Conservation (phyloP, 2,797 vertebrate species). For the Cyclura pinguis region DNA sequence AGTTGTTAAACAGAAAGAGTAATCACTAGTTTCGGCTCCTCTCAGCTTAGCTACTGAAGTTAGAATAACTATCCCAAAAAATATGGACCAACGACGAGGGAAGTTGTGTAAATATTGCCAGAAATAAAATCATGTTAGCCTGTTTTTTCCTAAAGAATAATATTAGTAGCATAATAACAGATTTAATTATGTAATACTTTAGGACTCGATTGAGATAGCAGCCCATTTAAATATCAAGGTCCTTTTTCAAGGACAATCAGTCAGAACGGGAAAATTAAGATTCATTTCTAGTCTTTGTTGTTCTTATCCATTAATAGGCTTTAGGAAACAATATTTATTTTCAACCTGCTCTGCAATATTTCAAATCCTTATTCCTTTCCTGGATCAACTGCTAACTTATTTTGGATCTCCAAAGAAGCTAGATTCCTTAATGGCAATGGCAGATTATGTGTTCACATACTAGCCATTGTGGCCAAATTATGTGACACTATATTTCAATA, state of each 20-base stretch:
- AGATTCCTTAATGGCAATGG: not conserved
- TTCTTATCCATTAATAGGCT: not conserved
- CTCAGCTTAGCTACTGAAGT: not conserved
- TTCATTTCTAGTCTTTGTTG: not conserved
- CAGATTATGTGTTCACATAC: not conserved
- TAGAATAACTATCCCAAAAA: no score
- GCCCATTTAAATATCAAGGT: not conserved
- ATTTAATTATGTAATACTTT: constrained; percentile 13
- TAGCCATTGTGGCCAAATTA: not conserved
- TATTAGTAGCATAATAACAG: not conserved
- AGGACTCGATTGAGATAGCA: not conserved
- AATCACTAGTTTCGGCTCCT: no score
- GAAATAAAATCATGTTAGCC: not conserved
- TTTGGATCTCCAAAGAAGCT: not conserved
- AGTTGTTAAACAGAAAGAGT: not conserved
- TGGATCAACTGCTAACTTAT: not conserved
- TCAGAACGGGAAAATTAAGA: not conserved
- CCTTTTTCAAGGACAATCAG: not conserved
- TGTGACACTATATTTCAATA: not conserved
- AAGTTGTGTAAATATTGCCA: not conserved
- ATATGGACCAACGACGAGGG: not conserved
- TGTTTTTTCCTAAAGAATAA: not conserved
- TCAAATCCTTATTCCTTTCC: not conserved
- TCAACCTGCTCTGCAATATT: not conserved
- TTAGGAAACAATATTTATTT: not conserved